Evolutionary conservation across 2,797 vertebrate genomes (phyloP).

Genomic region (Acanthornis magna): DNA sequence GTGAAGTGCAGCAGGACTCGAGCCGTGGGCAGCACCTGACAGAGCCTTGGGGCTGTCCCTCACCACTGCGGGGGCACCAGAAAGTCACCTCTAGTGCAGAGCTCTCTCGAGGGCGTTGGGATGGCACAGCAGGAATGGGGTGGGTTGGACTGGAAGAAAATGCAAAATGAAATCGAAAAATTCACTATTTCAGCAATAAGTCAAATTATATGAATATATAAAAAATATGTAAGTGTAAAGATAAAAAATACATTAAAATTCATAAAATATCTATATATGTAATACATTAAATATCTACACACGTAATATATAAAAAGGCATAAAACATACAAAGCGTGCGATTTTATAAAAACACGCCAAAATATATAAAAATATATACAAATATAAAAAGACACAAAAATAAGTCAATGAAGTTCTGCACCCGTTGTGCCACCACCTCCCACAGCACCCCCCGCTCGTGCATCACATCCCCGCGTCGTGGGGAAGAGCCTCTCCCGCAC

Average conservation of each 20-base stretch:
- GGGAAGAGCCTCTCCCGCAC: neutral
- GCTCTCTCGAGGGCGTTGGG: neutral
- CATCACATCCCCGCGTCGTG: neutral
- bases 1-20: rapidly evolving
- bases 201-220: neutral
- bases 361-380: too few relatives aligned
- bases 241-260: too few relatives aligned
- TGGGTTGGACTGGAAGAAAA: neutral
- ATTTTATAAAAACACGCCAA: neutral
- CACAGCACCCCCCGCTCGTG: neutral
- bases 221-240: neutral
- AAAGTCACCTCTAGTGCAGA: rapidly evolving
- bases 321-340: too few relatives aligned
- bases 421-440: neutral
- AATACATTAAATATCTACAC: too few relatives aligned
- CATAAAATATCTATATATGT: too few relatives aligned
- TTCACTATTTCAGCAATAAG: neutral
- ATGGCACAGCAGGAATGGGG: rapidly evolving
- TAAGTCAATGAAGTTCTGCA: neutral
- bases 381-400: too few relatives aligned
- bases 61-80: rapidly evolving
- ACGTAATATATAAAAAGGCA: neutral
- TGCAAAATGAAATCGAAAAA: neutral
- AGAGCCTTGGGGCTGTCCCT: neutral
- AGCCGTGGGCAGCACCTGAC: rapidly evolving